phyloP scores from a whole-genome alignment of 2,888 invertebrate genomes.

The Yponomeuta cagnagella region DNA sequence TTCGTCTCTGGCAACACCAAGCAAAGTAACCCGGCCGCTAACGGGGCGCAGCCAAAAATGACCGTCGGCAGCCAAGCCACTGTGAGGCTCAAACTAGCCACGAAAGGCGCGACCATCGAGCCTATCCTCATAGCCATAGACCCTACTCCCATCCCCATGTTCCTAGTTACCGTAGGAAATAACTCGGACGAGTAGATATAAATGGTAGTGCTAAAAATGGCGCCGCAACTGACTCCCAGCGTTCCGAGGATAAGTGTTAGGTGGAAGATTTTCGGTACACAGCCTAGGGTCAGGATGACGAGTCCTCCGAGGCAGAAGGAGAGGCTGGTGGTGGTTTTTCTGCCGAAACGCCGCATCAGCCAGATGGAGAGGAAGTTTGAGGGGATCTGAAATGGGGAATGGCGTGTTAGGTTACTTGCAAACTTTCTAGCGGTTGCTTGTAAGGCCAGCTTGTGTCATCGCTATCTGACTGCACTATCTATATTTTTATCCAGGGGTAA shows the following conservation, averaged over 20 bases:
- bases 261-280: slow-evolving; percentile 69
- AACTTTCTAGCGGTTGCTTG: too few species aligned
- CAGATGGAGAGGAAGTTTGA: slow-evolving; percentile 69
- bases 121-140: slow-evolving; percentile 90
- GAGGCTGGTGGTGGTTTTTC: slow-evolving; percentile 77
- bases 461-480: too few species aligned
- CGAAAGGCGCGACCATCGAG: slow-evolving; percentile 88
- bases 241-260: slow-evolving; percentile 79
- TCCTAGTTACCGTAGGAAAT: slow-evolving; percentile 91
- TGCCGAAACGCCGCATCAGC: slow-evolving; percentile 78
- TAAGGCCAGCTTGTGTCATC: too few species aligned
- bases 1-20: slow-evolving; percentile 86
- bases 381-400: slow-evolving; percentile 72
- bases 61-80: slow-evolving; percentile 80
- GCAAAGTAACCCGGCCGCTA: slow-evolving; percentile 79
- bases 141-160: slow-evolving; percentile 88
- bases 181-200: slow-evolving; percentile 91
- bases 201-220: slow-evolving; percentile 86
- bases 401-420: background rate
- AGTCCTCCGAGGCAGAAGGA: slow-evolving; percentile 77
- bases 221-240: slow-evolving; percentile 85
- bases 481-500: too few species aligned
- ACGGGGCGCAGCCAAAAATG: slow-evolving; percentile 81
- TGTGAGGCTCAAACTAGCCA: slow-evolving; percentile 76
- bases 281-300: slow-evolving; percentile 77